Percentiles rank a stretch among this genome's conserved stretches.
These are phyloP conservation scores for Melanchra persicariae DNA, from an alignment of 2,888 invertebrate genomes.

Conservation along the genomic window DNA sequence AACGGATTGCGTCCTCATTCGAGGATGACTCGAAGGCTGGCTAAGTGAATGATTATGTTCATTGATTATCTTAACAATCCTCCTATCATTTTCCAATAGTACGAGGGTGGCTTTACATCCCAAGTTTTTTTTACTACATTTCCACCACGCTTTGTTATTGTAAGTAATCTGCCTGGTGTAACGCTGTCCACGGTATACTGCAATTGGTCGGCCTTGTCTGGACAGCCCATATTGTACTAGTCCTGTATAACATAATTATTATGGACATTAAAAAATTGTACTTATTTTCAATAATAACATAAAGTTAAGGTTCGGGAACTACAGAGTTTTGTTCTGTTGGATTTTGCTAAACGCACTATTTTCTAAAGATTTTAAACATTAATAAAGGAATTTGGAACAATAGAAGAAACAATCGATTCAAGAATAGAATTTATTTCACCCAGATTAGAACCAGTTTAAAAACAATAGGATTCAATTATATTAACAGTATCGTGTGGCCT, in stretches of 20 bases:
- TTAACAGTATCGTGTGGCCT: no score
- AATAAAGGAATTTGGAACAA: no score
- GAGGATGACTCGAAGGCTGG: background rate
- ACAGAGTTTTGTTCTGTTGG: background rate
- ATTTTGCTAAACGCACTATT: background rate
- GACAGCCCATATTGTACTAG: constrained; percentile 27
- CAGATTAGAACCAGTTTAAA: background rate
- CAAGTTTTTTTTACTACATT: constrained; percentile 57
- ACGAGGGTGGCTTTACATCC: constrained; percentile 72
- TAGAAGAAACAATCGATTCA: no score
- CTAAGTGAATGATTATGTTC: constrained; percentile 57
- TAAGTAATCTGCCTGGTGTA: constrained; percentile 27
- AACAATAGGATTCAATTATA: background rate
- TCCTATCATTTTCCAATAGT: constrained; percentile 55
- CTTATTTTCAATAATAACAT: background rate
- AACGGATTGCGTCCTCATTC: background rate
- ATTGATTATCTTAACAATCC: constrained; percentile 61
- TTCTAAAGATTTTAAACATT: no score
- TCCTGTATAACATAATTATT: constrained; percentile 19
- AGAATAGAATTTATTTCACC: background rate
- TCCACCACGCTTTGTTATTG: constrained; percentile 41
- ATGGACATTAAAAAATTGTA: no score
- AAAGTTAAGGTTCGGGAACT: background rate
- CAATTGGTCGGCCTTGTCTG: constrained; percentile 29
- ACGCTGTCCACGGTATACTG: constrained; percentile 35